These are phyloP conservation scores for Calycopis cecrops DNA, from an alignment of 1,140 invertebrate genomes.

Conservation along the genomic window DNA sequence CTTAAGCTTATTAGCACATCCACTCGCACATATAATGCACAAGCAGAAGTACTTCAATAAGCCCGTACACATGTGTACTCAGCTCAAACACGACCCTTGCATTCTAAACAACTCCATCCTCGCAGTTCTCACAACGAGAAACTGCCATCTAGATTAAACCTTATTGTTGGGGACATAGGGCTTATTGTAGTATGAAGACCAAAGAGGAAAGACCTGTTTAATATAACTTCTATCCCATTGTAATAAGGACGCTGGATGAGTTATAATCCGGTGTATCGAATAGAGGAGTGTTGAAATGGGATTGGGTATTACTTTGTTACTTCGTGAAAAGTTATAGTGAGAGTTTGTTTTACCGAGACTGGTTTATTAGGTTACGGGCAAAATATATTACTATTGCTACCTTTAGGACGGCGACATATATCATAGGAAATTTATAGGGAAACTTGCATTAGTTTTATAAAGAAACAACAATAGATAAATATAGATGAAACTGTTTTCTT, in stretches of 20 bases:
- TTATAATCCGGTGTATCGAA: conserved; percentile 8
- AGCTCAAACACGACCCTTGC: conserved; percentile 10
- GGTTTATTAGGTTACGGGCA: conserved; percentile 6
- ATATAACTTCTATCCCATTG: conserved; percentile 10
- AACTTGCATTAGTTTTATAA: background rate
- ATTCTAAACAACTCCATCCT: conserved; percentile 9
- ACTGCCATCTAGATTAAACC: background rate
- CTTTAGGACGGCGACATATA: background rate
- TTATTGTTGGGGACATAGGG: background rate
- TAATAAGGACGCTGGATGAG: conserved; percentile 7
- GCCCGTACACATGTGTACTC: conserved; percentile 10
- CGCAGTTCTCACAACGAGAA: background rate
- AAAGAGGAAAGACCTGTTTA: background rate
- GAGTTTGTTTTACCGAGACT: conserved; percentile 4
- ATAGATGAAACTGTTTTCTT: too few relatives aligned
- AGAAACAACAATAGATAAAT: too few relatives aligned
- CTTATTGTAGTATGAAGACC: background rate
- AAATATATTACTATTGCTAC: conserved; percentile 1
- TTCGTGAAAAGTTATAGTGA: conserved; percentile 9
- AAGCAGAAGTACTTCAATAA: conserved; percentile 12
- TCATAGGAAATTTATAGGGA: conserved; percentile 4
- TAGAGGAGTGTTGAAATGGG: conserved; percentile 10
- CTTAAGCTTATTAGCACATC: conserved; percentile 5
- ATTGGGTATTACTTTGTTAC: conserved; percentile 12
- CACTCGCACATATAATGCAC: conserved; percentile 3